Evolutionary conservation across 2,888 invertebrate species (phyloP), one percentile per base, ranked within the genome.

Genomic region (Drosophila meridionalis): DNA sequence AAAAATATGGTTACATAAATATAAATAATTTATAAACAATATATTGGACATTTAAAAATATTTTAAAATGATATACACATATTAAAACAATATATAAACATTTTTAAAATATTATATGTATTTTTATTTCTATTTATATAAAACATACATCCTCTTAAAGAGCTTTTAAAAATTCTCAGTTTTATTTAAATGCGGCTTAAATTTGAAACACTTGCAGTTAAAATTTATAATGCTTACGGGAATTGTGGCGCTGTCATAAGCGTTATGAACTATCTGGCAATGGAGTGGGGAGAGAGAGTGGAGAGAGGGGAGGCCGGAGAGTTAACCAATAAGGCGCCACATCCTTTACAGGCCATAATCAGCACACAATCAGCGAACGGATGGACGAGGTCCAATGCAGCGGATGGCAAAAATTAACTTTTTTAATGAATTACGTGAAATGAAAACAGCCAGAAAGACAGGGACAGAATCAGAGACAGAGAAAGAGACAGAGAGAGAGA

Each of bases 391-490:
- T 59, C 75, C 82, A 80, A 75, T 81, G 81, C 81, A 71, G 78
- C 85, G 85, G 85, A 86, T 86, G 89, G 85, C 80, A 72, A 74
- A 89, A 86, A 84, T 86, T 87, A 86, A 86, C 85, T 83, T 86
- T 85, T 89, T 86, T 89, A 89, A 87, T 89, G 86, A 87, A 87
- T 87, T 85, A 78, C 90, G 69, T 71, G 72, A 69, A 74, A 58
- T 65, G 64, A 82, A 79, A 66, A 65, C 69, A 64, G 52, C 50
- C 28, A 3, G 45, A 20, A 20, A 40, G 43, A 47, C 8, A 34
- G 38, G 14, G 47, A 36, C 7, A 11, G n/a, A 32, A 20, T 36
- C 40, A 34, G 8, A 9, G 47, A 20, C 9, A 59, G 53, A 40
- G n/a, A 56, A 45, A 64, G 53, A 42, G 45, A 62, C 43, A 34